A percentile compares a stretch with the other conserved stretches of the same genome.
phyloP scores from a whole-genome alignment of 2,888 invertebrate species.

The Diploptera punctata region DNA sequence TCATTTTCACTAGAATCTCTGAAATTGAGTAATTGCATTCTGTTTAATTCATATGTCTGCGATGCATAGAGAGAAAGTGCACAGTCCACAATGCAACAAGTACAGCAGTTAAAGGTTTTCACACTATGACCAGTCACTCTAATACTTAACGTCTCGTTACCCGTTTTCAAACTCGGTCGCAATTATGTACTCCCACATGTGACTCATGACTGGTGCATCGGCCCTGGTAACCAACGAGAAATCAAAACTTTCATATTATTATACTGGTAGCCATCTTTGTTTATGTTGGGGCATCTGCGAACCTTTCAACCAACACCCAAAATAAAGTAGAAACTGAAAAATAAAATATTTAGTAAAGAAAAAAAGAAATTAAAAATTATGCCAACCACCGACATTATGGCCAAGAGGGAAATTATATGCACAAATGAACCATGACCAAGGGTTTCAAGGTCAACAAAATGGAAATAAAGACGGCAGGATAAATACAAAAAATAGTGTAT shows the following conservation, averaged over 20 bases:
- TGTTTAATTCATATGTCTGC: too few relatives aligned
- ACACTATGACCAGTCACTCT: neutral
- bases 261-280: neutral
- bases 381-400: neutral
- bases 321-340: slow-evolving; percentile 42
- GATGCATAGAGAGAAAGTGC: neutral
- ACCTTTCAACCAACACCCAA: slow-evolving; percentile 6
- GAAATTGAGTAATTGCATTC: too few relatives aligned
- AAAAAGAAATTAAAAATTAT: neutral
- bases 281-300: neutral
- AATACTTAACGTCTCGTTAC: slow-evolving; percentile 20
- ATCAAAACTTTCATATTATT: slow-evolving; percentile 45
- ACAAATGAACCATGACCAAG: neutral
- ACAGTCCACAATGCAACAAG: neutral
- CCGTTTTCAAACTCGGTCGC: slow-evolving; percentile 70
- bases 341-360: slow-evolving; percentile 37
- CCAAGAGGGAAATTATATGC: neutral
- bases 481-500: too few relatives aligned
- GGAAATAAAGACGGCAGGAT: too few relatives aligned
- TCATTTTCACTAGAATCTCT: too few relatives aligned
- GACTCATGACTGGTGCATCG: slow-evolving; percentile 97
- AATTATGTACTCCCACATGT: slow-evolving; percentile 90
- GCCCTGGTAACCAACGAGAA: slow-evolving; percentile 70
- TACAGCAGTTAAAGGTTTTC: neutral
- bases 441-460: too few relatives aligned